Evolutionary conservation across 2,797 vertebrate genomes (phyloP).

Genomic region (Trematomus bernacchii): DNA sequence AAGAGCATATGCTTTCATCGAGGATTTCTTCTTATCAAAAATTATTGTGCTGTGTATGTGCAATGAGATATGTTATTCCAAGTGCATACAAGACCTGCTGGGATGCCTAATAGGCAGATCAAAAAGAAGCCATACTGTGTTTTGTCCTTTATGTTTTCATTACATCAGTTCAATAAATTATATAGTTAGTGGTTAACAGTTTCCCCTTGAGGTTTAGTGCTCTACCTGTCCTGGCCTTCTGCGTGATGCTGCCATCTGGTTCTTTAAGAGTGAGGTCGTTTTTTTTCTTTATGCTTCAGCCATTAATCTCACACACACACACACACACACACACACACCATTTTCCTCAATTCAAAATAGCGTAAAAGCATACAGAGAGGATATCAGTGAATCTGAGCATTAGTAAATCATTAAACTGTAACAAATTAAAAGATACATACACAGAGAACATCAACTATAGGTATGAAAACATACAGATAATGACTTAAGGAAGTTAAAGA

Average conservation of each 20-base stretch:
- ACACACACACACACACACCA: neutral
- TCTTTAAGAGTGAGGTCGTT: slow-evolving; percentile 28
- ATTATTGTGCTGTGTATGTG: slow-evolving; percentile 1
- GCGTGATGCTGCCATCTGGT: slow-evolving; percentile 39
- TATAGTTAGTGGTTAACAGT: slow-evolving; percentile 13
- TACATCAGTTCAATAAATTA: slow-evolving; percentile 29
- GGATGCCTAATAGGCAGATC: slow-evolving; percentile 8
- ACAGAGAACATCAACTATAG: slow-evolving; percentile 11
- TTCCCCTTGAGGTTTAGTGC: slow-evolving; percentile 9
- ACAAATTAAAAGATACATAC: slow-evolving; percentile 27
- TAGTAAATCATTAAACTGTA: slow-evolving; percentile 36
- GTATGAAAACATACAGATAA: slow-evolving; percentile 18
- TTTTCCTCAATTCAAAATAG: slow-evolving; percentile 13
- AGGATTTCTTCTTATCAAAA: neutral
- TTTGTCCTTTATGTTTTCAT: slow-evolving; percentile 12
- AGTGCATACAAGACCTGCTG: slow-evolving; percentile 5
- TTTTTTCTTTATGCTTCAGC: neutral
- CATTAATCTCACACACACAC: slow-evolving; percentile 7
- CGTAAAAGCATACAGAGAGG: slow-evolving; percentile 20
- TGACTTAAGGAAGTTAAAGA: slow-evolving; percentile 42
- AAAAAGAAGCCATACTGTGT: neutral
- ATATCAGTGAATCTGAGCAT: slow-evolving; percentile 32
- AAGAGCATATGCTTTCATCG: slow-evolving; percentile 1
- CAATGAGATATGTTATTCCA: neutral
- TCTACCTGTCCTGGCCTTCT: slow-evolving; percentile 27